A percentile compares a stretch with the other conserved stretches of the same genome.
Evolutionary conservation across 2,113 vertebrate species (phyloP).

Genomic region (Apteryx owenii): DNA sequence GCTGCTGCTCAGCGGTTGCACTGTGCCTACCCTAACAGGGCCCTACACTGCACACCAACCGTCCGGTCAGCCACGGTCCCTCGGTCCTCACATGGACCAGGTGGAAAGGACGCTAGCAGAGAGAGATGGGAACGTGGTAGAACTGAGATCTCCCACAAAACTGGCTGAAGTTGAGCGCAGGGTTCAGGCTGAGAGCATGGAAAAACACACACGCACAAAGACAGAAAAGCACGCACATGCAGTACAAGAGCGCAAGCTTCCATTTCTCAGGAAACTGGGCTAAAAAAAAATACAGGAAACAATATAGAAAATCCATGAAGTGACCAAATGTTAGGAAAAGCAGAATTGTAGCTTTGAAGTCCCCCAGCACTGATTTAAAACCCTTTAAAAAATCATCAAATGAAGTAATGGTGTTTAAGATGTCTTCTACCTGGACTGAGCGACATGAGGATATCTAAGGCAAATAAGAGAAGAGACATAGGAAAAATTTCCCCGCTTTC

Average conservation of each 20-base stretch:
- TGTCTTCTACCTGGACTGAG: neutral
- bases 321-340: neutral
- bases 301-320: neutral
- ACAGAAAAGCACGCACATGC: neutral
- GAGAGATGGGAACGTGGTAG: neutral
- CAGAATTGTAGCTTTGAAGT: neutral
- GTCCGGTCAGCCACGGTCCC: accelerated
- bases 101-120: accelerated
- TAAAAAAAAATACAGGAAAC: neutral
- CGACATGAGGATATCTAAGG: neutral
- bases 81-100: accelerated
- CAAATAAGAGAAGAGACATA: neutral
- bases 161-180: neutral
- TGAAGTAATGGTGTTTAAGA: neutral
- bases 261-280: neutral
- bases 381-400: slow-evolving; percentile 23
- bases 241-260: neutral
- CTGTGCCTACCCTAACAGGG: neutral
- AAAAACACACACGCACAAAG: neutral
- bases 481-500: neutral
- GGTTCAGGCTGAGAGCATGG: neutral
- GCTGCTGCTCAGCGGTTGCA: neutral
- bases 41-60: neutral
- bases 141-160: neutral
- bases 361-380: neutral